Conservation (phyloP, 2,888 invertebrate species). For the Xanthostigma xanthostigma region DNA sequence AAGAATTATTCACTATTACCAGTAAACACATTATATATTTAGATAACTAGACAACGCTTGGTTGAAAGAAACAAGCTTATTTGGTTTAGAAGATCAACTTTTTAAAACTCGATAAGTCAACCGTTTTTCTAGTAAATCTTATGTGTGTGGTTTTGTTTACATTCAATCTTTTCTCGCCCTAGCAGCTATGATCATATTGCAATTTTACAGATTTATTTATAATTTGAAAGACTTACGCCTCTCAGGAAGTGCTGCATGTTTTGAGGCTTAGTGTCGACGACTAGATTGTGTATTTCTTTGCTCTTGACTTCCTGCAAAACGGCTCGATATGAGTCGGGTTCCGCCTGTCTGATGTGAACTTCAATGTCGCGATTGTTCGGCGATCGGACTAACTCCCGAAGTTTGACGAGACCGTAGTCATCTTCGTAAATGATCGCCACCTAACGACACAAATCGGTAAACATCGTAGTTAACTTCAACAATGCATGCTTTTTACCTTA, state of each 20-base stretch:
- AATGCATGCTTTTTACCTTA: too few relatives aligned
- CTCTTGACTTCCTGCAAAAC: conserved; percentile 58
- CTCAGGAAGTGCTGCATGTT: conserved; percentile 58
- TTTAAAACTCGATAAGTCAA: too few relatives aligned
- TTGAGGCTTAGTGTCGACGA: conserved; percentile 59
- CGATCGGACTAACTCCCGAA: conserved; percentile 53
- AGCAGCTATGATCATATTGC: background rate
- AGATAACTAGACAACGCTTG: too few relatives aligned
- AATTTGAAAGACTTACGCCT: conserved; percentile 39
- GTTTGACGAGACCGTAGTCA: conserved; percentile 52
- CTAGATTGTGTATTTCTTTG: conserved; percentile 60
- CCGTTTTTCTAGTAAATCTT: too few relatives aligned
- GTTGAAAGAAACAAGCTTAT: too few relatives aligned
- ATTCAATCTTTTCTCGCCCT: background rate
- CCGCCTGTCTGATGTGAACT: conserved; percentile 51
- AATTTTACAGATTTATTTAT: background rate
- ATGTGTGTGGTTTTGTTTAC: too few relatives aligned
- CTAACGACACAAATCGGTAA: too few relatives aligned
- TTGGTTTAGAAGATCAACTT: too few relatives aligned
- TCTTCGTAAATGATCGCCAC: conserved; percentile 71
- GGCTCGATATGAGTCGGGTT: conserved; percentile 46
- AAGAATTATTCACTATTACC: too few relatives aligned
- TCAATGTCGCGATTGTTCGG: conserved; percentile 45
- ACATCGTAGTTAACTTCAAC: too few relatives aligned
- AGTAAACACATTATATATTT: too few relatives aligned